phyloP scores from a whole-genome alignment of 1,140 invertebrate genomes.

The Drosophila simulans region DNA sequence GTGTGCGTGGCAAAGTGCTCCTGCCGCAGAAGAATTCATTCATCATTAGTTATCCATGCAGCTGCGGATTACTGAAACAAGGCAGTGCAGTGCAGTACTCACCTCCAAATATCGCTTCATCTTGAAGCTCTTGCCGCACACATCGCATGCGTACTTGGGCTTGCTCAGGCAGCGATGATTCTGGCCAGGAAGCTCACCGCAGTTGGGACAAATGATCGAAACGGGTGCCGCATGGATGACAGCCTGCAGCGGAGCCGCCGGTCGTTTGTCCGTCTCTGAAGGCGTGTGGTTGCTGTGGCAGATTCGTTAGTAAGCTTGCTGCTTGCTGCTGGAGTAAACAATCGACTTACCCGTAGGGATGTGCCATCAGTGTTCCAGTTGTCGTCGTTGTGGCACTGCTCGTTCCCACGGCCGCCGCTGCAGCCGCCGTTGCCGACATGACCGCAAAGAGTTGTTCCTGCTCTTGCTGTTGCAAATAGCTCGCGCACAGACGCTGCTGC shows the following conservation, averaged over 20 bases:
- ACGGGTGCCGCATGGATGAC: neutral
- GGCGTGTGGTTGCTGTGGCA: constrained; percentile 6
- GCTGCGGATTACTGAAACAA: no score
- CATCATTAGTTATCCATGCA: neutral
- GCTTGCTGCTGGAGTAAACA: neutral
- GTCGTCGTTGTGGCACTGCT: constrained; percentile 16
- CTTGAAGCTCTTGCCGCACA: constrained; percentile 75
- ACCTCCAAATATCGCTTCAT: constrained; percentile 75
- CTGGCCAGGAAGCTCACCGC: constrained; percentile 54
- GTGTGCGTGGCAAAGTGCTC: constrained; percentile 84
- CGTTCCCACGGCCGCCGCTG: constrained; percentile 17
- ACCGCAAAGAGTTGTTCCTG: constrained; percentile 53
- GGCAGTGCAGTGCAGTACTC: neutral
- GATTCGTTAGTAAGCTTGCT: neutral
- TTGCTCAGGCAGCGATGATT: constrained; percentile 64
- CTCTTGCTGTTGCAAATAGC: constrained; percentile 48
- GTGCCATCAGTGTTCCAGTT: neutral
- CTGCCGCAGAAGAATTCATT: constrained; percentile 12
- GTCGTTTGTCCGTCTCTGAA: constrained; percentile 45
- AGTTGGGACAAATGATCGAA: constrained; percentile 47
- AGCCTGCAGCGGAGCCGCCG: constrained; percentile 3
- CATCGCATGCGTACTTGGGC: constrained; percentile 67
- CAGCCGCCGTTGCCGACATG: constrained; percentile 29
- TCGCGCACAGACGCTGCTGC: constrained; percentile 44
- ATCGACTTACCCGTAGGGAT: constrained; percentile 35